Evolutionary conservation across 2,113 vertebrate genomes (phyloP).

Genomic region (Phalacrocorax aristotelis): DNA sequence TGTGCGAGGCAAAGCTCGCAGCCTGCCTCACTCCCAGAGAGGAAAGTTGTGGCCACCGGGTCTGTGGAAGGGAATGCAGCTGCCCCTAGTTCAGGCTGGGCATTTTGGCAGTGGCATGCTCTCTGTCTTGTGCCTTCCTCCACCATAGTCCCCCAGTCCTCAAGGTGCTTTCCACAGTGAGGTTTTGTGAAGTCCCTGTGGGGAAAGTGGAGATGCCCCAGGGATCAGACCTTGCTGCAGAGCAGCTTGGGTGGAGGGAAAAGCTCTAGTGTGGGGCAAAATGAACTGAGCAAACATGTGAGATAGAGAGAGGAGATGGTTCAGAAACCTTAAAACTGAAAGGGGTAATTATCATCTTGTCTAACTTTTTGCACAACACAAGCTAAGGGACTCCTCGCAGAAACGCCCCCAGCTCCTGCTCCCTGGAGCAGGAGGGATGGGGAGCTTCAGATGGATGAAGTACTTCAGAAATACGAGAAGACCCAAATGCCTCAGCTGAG

Average conservation of each 20-base stretch:
- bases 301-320: background rate
- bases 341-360: background rate
- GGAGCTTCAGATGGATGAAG: background rate
- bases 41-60: background rate
- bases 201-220: background rate
- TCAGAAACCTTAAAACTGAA: background rate
- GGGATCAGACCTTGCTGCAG: background rate
- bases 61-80: rapidly evolving
- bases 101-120: background rate
- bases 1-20: background rate
- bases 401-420: background rate
- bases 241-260: background rate
- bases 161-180: background rate
- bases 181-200: background rate
- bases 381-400: rapidly evolving
- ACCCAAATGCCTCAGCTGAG: background rate
- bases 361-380: background rate
- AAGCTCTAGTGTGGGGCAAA: background rate
- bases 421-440: background rate
- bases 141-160: rapidly evolving
- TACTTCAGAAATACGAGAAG: background rate
- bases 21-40: background rate
- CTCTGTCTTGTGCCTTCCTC: background rate
- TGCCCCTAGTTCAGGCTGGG: background rate
- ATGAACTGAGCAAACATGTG: rapidly evolving